Conservation (phyloP, 2,888 invertebrate genomes). For the Nycteola revayana region DNA sequence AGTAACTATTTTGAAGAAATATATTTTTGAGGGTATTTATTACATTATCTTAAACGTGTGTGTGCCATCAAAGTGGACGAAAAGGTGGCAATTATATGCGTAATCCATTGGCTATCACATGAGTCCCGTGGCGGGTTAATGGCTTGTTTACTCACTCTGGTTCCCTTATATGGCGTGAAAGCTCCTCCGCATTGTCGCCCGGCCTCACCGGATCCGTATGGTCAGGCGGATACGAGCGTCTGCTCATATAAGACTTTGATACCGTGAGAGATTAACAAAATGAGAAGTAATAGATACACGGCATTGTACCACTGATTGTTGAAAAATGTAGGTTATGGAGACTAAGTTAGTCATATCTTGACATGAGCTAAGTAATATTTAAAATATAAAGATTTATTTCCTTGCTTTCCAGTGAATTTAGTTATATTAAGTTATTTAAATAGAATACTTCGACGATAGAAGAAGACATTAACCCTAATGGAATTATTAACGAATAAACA, state of each 20-base stretch:
- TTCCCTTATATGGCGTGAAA: constrained; percentile 77
- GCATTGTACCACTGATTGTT: no score
- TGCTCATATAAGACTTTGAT: constrained; percentile 49
- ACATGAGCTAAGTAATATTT: no score
- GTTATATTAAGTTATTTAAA: no score
- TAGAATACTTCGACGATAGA: no score
- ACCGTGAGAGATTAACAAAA: constrained; percentile 47
- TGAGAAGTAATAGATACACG: constrained; percentile 31
- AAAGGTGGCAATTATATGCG: constrained; percentile 69
- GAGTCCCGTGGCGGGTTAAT: constrained; percentile 59
- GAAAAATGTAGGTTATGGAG: no score
- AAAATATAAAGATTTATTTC: no score
- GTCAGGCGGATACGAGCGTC: constrained; percentile 58
- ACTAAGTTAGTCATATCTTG: no score
- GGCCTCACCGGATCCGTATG: constrained; percentile 50
- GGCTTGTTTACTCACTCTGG: constrained; percentile 66
- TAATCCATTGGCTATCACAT: constrained; percentile 68
- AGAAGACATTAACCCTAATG: no score
- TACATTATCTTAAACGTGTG: constrained; percentile 36
- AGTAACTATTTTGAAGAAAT: constrained; percentile 3
- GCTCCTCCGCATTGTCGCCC: constrained; percentile 73
- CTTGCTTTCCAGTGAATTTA: no score
- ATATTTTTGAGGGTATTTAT: constrained; percentile 15
- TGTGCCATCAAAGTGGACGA: constrained; percentile 50
- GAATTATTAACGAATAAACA: constrained; percentile 8